Evolutionary conservation across 1,140 invertebrate species (phyloP), one percentile per base, ranked within the genome.

Genomic region (Drosophila baimaii): DNA sequence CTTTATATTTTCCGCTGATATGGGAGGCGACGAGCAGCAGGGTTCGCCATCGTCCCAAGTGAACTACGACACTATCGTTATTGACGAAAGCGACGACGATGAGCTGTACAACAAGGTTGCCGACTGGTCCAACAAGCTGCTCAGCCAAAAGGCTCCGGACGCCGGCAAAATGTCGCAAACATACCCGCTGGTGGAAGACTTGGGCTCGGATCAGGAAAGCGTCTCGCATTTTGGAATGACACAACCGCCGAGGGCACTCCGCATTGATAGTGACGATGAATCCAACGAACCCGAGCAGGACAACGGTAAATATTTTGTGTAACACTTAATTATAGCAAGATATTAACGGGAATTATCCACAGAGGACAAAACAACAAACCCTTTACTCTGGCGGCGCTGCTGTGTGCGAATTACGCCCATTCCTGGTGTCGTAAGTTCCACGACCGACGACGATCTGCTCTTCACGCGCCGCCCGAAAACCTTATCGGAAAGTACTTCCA

Each of bases 81-180:
- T 85, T 41, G 43, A 54, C 7, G 81, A 79, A 4, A 51, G 49
- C 13, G 83, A 79, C 1, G 86, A 91, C 25, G 76, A 85, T 8
- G 90, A 89, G 2, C 56, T 86, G 0, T 70, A 82, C 15, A 59
- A 56, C 29, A 90, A 88, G 52, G 81, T 90, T 6, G 58, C 76
- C 1, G 79, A 72, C 47, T 91, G 90, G 90, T 89, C 90, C 10
- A 75, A 58, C 7, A 91, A 83, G 46, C 55, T 91, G 27, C 68
- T 90, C 5, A 85, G 82, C 21, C 75, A 88, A 33, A 82, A 63
- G n/a, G 8, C 31, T 12, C 23, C 37, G 12, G 64, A 77, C 25
- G 15, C 9, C 8, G 15, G 44, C 5, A 23, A 69, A 52, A 54
- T 80, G 63, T 84, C 81, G 5, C 80, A 72, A 27, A 37, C 49